Percentiles rank a stretch among this genome's conserved stretches.
phyloP scores from a whole-genome alignment of 2,113 vertebrate genomes.

The Urocitellus parryii region DNA sequence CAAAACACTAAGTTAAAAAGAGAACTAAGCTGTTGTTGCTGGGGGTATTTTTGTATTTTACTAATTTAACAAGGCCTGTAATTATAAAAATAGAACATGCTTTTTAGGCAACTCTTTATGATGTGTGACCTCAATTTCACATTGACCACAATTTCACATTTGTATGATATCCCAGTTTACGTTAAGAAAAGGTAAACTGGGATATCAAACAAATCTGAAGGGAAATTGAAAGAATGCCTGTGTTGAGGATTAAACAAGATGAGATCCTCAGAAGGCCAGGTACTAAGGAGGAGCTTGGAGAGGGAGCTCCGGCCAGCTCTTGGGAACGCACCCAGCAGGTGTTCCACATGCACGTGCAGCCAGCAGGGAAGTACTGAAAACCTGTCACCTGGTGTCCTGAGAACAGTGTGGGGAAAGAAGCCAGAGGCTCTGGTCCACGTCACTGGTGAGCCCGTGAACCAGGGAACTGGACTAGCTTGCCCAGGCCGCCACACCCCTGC shows the following conservation, averaged over 20 bases:
- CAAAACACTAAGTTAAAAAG: neutral
- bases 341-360: neutral
- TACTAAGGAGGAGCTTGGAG: fast-evolving
- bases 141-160: neutral
- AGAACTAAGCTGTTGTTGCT: too few relatives aligned
- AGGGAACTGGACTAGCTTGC: fast-evolving
- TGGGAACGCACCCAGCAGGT: too few relatives aligned
- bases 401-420: neutral
- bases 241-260: too few relatives aligned
- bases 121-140: neutral
- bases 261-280: neutral
- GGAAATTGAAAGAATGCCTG: neutral
- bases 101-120: neutral
- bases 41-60: neutral
- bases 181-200: neutral
- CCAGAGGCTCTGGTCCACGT: neutral
- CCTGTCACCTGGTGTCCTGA: neutral
- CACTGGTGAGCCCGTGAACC: fast-evolving
- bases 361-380: neutral
- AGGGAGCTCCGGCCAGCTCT: neutral
- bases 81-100: neutral
- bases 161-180: too few relatives aligned
- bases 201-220: neutral
- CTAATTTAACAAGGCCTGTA: neutral
- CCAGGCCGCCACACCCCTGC: neutral